Evolutionary conservation across 2,888 invertebrate genomes (phyloP), one percentile per base, ranked within the genome.

Genomic region (Smittia aterrima): DNA sequence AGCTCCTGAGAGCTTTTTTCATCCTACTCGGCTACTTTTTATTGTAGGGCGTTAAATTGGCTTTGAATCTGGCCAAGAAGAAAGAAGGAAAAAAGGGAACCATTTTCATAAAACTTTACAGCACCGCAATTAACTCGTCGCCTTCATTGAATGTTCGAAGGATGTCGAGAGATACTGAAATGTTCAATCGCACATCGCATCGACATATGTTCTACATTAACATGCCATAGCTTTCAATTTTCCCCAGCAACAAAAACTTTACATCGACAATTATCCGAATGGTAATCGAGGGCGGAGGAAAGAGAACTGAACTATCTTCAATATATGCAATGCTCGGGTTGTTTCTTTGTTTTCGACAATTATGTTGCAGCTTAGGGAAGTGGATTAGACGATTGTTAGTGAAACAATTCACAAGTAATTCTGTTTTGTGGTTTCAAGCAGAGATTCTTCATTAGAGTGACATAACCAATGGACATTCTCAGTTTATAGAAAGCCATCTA

Each of bases 151-250:
- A n/a, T n/a, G n/a, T n/a, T n/a, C n/a, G n/a, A n/a, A n/a, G n/a
- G n/a, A n/a, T n/a, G n/a, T n/a, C n/a, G n/a, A n/a, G n/a, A n/a
- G n/a, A n/a, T n/a, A n/a, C n/a, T 38, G 38, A 38, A 38, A 11
- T n/a, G 2, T 47, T 47, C 47, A 47, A 64, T 64, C 13, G 20
- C 7, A 58, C 58, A 20, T 6, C 13, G 58, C 20, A 18, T 47
- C 20, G 20, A 58, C 70, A 71, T 32, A 32, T 71, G 70, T 71
- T 71, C 18, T 71, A 54, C 32, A 71, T 71, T 71, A 68, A 6
- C 22, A 54, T 70, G 53, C 3, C 9, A 72, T 40, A 72, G 32
- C 27, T 38, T 53, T 70, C 54, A 66, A 38, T 25, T 4, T 25
- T 32, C 3, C 32, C 2, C 22, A 20, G 13, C 32, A n/a, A 9